Evolutionary conservation across 1,140 invertebrate species (phyloP), one percentile per base, ranked within the genome.

Genomic region (Anastatus disparis): DNA sequence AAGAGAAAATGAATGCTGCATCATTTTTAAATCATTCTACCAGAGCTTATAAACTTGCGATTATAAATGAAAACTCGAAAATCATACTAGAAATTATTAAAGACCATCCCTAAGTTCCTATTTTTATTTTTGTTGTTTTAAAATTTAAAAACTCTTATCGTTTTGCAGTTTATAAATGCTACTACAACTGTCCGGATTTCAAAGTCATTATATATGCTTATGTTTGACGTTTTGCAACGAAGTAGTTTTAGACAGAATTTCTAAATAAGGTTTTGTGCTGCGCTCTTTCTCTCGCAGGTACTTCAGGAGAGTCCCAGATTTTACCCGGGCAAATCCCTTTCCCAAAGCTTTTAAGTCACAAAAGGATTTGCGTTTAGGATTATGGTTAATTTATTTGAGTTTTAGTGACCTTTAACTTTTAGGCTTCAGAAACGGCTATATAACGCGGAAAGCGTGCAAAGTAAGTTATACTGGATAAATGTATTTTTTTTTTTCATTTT

Each of bases 361-460:
- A 71, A 71, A 58, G 69, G 69, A 71, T 71, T 71, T 71, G 69
- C 61, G 52, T 58, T 64, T 48, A 50, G 69, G 69, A 71, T 71
- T 71, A 71, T 71, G 52, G 50, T 71, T 71, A 71, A 71, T 71
- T 71, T 71, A 71, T 71, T 64, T 64, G 61, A 64, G 69, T 71
- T 71, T 71, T 71, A 71, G 69, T 71, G 52, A 71, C 69, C 53
- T 64, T 71, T 71, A 65, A 58, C 59, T 71, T 71, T 64, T 64
- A 13, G 52, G 61, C 52, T 56, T 69, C n/a, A n/a, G n/a, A n/a
- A n/a, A n/a, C n/a, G n/a, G n/a, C n/a, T n/a, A n/a, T n/a, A n/a
- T n/a, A n/a, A n/a, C n/a, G n/a, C n/a, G n/a, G n/a, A n/a, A n/a
- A n/a, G n/a, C n/a, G n/a, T n/a, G n/a, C n/a, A n/a, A n/a, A n/a